Evolutionary conservation across 2,797 vertebrate genomes (phyloP).

Genomic region (Tragelaphus oryx): DNA sequence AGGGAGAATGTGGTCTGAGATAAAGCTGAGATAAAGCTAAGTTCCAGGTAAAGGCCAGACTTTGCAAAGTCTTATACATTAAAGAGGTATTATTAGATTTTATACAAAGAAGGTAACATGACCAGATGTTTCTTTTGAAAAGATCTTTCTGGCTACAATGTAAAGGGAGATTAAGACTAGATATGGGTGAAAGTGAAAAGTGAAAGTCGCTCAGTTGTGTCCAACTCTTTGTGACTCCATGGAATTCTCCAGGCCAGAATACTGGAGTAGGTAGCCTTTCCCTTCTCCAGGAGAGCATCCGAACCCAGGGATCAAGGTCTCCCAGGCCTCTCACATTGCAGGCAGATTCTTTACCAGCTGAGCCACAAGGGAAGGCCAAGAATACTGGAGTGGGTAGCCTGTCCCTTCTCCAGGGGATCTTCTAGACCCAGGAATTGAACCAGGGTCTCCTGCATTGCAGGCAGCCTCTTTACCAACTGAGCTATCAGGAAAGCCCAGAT

Average conservation of each 20-base stretch:
- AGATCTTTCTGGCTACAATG: neutral
- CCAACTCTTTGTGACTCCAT: neutral
- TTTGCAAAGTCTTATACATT: neutral
- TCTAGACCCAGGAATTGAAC: neutral
- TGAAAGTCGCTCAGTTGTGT: neutral
- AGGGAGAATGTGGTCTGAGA: neutral
- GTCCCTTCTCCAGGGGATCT: neutral
- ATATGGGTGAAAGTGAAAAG: neutral
- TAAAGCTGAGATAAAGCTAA: neutral
- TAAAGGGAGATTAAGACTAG: neutral
- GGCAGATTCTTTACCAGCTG: neutral
- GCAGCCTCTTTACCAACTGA: neutral
- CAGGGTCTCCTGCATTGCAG: neutral
- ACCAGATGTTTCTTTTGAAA: neutral
- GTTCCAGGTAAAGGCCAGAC: neutral
- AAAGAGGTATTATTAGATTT: neutral
- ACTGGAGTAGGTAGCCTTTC: neutral
- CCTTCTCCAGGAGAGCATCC: neutral
- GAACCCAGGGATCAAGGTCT: neutral
- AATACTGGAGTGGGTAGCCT: neutral
- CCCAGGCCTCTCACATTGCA: neutral
- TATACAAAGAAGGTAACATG: neutral
- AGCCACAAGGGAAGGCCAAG: neutral
- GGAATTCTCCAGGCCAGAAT: neutral
- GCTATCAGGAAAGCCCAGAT: neutral